Evolutionary conservation across 2,888 invertebrate genomes (phyloP), one percentile per base, ranked within the genome.

Genomic region (Ornithoptera alexandrae): DNA sequence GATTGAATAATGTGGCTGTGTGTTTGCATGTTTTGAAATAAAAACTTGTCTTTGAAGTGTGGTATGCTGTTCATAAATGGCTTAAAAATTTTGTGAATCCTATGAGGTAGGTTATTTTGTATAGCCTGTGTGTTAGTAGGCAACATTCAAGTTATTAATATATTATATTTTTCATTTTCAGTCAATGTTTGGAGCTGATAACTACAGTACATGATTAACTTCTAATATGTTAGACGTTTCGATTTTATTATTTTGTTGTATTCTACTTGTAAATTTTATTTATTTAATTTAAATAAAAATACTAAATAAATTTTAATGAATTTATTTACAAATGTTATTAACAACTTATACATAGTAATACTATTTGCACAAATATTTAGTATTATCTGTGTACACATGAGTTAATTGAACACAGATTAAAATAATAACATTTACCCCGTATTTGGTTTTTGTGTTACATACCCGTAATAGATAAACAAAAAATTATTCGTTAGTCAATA

Each of bases 151-250:
- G 30, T 65, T 67, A 70, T 63, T 71, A 74, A 64, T 72, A 73
- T 62, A 57, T 73, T 73, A 71, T 75, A 59, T 75, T 81, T 83
- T 85, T 83, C 81, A 79, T 82, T 89, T 91, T 80, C 92, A 92
- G 92, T 87, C 89, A 71, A 88, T 87, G 86, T 90, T 90, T 80
- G 91, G 91, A 76, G 80, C 90, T 72, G 92, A 92, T 66, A 92
- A 92, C 87, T 92, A 85, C 89, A 71, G 74, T 72, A 85, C 76
- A 65, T 87, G 84, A 82, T 73, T 75, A 75, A 75, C 75, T 70
- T 74, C 73, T 78, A 73, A 61, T 65, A 65, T 59, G 57, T 60
- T 72, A 65, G 50, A 17, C 15, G 15, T 50, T 50, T 5, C 67
- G 70, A 58, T 69, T 71, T 57, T 74, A 72, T 75, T 30, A 76